These are phyloP conservation scores for Podarcis raffonei DNA, from an alignment of 2,113 vertebrate species.

Conservation along the genomic window DNA sequence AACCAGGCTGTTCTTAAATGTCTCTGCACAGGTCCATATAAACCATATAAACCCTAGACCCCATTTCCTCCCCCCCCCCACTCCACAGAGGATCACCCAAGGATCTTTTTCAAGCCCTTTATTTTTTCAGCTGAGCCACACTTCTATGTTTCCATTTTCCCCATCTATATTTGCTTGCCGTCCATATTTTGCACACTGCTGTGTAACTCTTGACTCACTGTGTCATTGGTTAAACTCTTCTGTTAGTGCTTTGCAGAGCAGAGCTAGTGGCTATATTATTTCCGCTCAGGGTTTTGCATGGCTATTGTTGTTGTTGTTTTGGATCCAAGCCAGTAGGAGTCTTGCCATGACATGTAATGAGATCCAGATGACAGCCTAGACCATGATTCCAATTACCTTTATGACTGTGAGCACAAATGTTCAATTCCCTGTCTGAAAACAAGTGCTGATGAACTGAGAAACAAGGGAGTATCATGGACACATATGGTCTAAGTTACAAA, in stretches of 20 bases:
- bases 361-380: background rate
- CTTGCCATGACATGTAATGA: background rate
- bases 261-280: background rate
- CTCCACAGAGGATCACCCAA: background rate
- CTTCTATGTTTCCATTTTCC: too few species aligned
- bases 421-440: constrained; percentile 57
- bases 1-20: background rate
- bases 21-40: background rate
- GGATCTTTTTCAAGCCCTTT: background rate
- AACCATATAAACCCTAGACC: too few species aligned
- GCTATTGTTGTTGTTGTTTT: background rate
- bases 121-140: background rate
- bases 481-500: constrained; percentile 45
- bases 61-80: background rate
- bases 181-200: background rate
- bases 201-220: background rate
- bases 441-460: constrained; percentile 49
- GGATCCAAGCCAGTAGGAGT: background rate
- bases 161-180: background rate
- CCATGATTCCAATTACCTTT: constrained; percentile 43
- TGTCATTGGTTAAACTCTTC: background rate
- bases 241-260: background rate
- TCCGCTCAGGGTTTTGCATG: background rate
- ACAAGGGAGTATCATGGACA: constrained; percentile 50
- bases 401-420: constrained; percentile 29